Percentiles rank a stretch among this genome's conserved stretches.
These are phyloP conservation scores for Lepeophtheirus salmonis DNA, from an alignment of 1,140 invertebrate genomes.

Conservation along the genomic window DNA sequence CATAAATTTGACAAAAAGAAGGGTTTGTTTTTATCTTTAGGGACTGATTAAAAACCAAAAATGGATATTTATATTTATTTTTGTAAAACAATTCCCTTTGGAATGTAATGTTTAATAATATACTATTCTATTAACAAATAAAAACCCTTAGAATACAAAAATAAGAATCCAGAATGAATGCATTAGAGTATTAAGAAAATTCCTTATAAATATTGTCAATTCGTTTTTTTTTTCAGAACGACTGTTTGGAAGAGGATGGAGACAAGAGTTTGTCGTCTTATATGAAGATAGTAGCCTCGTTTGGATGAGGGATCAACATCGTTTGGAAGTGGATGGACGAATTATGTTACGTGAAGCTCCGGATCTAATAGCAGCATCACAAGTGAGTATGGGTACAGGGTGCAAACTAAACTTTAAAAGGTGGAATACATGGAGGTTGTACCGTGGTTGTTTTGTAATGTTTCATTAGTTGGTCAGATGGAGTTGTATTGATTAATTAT, in stretches of 20 bases:
- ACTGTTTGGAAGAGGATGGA: constrained; percentile 52
- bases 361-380: constrained; percentile 52
- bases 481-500: too few relatives aligned
- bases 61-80: background rate
- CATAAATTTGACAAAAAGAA: too few relatives aligned
- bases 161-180: too few relatives aligned
- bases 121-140: background rate
- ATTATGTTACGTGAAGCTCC: constrained; percentile 48
- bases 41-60: too few relatives aligned
- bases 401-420: too few relatives aligned
- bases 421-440: too few relatives aligned
- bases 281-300: constrained; percentile 57
- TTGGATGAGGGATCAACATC: constrained; percentile 48
- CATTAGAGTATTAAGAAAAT: constrained; percentile 3
- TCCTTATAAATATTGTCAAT: constrained; percentile 15
- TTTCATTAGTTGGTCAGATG: too few relatives aligned
- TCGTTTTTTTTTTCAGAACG: constrained; percentile 37
- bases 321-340: constrained; percentile 30
- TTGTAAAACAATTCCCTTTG: background rate
- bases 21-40: too few relatives aligned
- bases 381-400: too few relatives aligned
- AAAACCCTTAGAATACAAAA: background rate
- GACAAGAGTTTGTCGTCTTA: constrained; percentile 54
- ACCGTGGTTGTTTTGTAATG: too few relatives aligned
- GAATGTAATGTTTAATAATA: background rate